Evolutionary conservation across 2,888 invertebrate genomes (phyloP).

Genomic region (Rhorus exstirpatorius): DNA sequence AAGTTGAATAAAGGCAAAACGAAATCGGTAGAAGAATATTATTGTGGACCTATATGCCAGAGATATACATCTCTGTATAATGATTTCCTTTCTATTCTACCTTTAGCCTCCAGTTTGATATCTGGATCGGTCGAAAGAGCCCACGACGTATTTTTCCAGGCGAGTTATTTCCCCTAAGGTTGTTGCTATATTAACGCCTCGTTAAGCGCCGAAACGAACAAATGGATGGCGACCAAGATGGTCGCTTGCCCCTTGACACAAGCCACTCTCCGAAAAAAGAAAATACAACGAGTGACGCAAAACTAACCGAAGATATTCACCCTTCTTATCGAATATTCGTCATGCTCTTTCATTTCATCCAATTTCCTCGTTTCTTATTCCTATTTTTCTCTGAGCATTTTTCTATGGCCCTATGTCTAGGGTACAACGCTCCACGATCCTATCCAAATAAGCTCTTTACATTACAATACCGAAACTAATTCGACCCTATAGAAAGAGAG

Average conservation of each 20-base stretch:
- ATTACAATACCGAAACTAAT: conserved; percentile 66
- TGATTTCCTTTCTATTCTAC: too few relatives aligned
- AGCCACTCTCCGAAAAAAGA: too few relatives aligned
- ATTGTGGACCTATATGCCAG: too few relatives aligned
- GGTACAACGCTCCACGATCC: conserved; percentile 35
- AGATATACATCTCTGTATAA: too few relatives aligned
- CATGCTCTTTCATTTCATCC: conserved; percentile 56
- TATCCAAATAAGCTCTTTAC: conserved; percentile 67
- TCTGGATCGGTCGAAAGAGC: too few relatives aligned
- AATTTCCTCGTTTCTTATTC: conserved; percentile 45
- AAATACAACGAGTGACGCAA: conserved; percentile 43
- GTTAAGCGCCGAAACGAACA: conserved; percentile 51
- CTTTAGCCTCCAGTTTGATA: too few relatives aligned
- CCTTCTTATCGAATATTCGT: conserved; percentile 65
- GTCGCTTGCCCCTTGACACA: too few relatives aligned
- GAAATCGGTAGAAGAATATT: too few relatives aligned
- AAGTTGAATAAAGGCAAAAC: too few relatives aligned
- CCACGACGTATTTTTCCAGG: too few relatives aligned
- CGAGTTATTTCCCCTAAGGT: conserved; percentile 13
- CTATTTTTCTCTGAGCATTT: conserved; percentile 19
- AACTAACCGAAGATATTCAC: conserved; percentile 34
- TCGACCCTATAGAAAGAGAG: conserved; percentile 33
- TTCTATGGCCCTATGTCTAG: conserved; percentile 13
- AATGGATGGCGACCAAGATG: too few relatives aligned
- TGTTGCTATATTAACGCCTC: conserved; percentile 60